A percentile compares a stretch with the other conserved stretches of the same genome.
These are phyloP conservation scores for Lypha dubia DNA, from an alignment of 2,888 invertebrate genomes.

Conservation along the genomic window DNA sequence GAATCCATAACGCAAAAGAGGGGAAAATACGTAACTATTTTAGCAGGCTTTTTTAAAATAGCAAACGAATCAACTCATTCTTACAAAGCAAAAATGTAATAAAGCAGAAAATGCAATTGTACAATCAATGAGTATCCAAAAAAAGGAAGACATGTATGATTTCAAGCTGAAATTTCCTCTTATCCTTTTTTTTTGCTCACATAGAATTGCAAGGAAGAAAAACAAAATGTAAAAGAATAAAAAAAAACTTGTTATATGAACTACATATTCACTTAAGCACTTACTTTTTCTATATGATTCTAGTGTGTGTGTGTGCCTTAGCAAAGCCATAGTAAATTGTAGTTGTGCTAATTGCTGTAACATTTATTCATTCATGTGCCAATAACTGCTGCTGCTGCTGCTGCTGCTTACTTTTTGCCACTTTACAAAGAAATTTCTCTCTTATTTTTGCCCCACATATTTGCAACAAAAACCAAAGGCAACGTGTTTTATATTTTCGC, in stretches of 20 bases:
- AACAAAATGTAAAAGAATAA: conserved; percentile 12
- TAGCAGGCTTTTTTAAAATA: conserved; percentile 35
- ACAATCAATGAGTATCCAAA: conserved; percentile 38
- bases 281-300: conserved; percentile 6
- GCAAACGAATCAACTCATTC: conserved; percentile 3
- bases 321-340: conserved; percentile 58
- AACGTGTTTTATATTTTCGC: conserved; percentile 24
- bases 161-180: conserved; percentile 12
- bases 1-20: background rate
- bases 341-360: conserved; percentile 66
- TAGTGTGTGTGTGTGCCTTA: background rate
- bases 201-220: background rate
- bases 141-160: conserved; percentile 37
- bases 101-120: conserved; percentile 70
- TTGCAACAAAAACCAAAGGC: conserved; percentile 11
- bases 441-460: conserved; percentile 31
- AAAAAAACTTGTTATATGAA: conserved; percentile 47
- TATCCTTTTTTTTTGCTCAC: background rate
- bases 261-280: conserved; percentile 43
- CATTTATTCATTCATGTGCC: conserved; percentile 49
- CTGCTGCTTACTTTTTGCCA: too few relatives aligned
- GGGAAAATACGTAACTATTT: conserved; percentile 1
- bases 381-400: background rate
- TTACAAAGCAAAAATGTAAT: conserved; percentile 53
- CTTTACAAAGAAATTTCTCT: conserved; percentile 1